Percentiles rank a stretch among this genome's conserved stretches.
Evolutionary conservation across 1,140 invertebrate species (phyloP).

Genomic region (Pinna nobilis): DNA sequence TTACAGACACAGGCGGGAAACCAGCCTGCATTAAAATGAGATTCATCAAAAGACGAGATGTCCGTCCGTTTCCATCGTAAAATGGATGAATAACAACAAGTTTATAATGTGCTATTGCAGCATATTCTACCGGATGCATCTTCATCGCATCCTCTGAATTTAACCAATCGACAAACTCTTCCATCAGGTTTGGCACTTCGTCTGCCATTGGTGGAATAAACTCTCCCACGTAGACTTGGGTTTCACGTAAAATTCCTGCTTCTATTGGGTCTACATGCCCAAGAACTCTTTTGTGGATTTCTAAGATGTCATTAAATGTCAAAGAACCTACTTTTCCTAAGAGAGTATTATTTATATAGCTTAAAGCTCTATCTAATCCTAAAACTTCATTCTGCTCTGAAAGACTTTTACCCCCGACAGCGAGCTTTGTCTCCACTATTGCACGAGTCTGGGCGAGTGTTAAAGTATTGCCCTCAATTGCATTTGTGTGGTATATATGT

Average conservation of each 20-base stretch:
- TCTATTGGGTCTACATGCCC: constrained; percentile 87
- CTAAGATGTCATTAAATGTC: constrained; percentile 89
- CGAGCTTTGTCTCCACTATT: constrained; percentile 94
- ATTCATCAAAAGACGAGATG: constrained; percentile 96
- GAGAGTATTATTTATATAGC: constrained; percentile 95
- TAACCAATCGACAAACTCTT: constrained; percentile 90
- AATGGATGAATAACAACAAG: constrained; percentile 92
- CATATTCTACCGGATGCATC: constrained; percentile 83
- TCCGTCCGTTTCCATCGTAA: constrained; percentile 91
- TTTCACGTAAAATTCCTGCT: constrained; percentile 75
- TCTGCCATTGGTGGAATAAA: constrained; percentile 91
- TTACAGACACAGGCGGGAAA: constrained; percentile 96
- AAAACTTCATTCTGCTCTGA: constrained; percentile 94
- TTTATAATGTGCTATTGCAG: constrained; percentile 96
- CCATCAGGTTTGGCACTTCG: constrained; percentile 88
- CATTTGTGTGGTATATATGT: constrained; percentile 98
- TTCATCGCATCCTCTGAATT: constrained; percentile 88
- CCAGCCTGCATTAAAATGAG: constrained; percentile 98
- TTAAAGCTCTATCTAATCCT: constrained; percentile 92
- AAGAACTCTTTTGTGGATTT: constrained; percentile 93
- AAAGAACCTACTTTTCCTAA: constrained; percentile 82
- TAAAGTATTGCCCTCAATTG: constrained; percentile 98
- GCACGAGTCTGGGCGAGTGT: constrained; percentile 93
- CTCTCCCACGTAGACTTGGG: constrained; percentile 90
- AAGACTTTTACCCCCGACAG: constrained; percentile 94